Evolutionary conservation across 2,888 invertebrate genomes (phyloP).

Genomic region (Hypena proboscidalis): DNA sequence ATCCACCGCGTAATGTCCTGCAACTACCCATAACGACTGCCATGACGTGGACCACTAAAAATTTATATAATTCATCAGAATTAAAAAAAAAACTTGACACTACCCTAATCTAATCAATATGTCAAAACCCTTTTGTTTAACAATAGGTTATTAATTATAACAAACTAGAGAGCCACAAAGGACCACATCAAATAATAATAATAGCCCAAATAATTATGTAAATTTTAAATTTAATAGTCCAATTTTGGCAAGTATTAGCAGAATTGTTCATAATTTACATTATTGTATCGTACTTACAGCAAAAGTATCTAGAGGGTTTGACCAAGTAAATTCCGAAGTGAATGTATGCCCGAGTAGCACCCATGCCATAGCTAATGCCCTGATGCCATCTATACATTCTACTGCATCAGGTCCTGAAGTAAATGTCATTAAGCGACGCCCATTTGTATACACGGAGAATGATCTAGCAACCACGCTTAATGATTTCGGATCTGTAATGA

Average conservation of each 20-base stretch:
- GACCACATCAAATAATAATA: too few species aligned
- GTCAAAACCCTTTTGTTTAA: too few species aligned
- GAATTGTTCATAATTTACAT: too few species aligned
- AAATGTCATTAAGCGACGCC: constrained; percentile 59
- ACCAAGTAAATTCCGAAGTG: constrained; percentile 28
- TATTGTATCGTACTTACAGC: constrained; percentile 40
- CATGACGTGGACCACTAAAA: constrained; percentile 61
- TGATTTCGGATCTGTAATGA: constrained; percentile 46
- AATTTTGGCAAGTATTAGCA: too few species aligned
- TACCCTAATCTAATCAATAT: too few species aligned
- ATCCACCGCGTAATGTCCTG: constrained; percentile 83
- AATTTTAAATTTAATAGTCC: too few species aligned
- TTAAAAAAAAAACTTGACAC: too few species aligned
- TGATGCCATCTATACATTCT: constrained; percentile 74
- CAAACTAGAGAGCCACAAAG: too few species aligned
- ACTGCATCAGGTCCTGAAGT: constrained; percentile 56
- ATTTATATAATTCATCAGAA: neutral
- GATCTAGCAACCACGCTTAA: constrained; percentile 28
- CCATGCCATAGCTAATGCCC: constrained; percentile 76
- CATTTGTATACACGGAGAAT: constrained; percentile 65
- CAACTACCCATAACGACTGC: constrained; percentile 61
- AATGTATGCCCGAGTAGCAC: constrained; percentile 70
- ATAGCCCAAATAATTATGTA: too few species aligned
- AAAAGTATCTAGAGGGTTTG: constrained; percentile 47
- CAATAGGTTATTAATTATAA: too few species aligned